Base-by-base conservation (phyloP, 1,140 invertebrate genomes). In the Agraylea sexmaculata region DNA sequence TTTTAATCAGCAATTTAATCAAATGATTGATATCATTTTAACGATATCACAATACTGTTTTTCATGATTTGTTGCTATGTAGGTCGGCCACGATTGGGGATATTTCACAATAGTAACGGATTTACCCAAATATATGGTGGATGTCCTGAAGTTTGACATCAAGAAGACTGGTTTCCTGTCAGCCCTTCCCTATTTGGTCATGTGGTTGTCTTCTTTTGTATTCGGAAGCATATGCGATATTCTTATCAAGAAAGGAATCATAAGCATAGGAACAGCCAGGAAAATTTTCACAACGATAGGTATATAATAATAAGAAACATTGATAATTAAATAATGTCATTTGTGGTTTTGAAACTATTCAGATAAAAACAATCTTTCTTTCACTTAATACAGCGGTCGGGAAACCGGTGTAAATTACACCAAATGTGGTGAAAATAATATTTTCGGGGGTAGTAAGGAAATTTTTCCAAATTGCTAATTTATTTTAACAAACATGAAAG, bases 41-140 rank as follows among this genome's bases (percentile, higher is more conserved):
- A 25, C 7, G 23, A 6, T 25, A 25, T 25, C 7, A 7, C 23
- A n/a, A n/a, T n/a, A n/a, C n/a, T n/a, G n/a, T n/a, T n/a, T n/a
- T n/a, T n/a, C n/a, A n/a, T n/a, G 23, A 25, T 32, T 32, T 32
- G 23, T 7, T 25, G 7, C 7, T 25, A 7, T 25, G 7, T 25
- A 64, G 62, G 55, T 64, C 75, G 85, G 86, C 13, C 86, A 92
- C 62, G 88, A 93, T 61, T 95, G 89, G 88, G 87, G 86, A 20
- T 88, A 91, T 59, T 94, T 93, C 55, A 93, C 87, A 2, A 83
- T 93, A 73, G 76, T 94, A 0, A 91, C 87, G 4, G 84, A 90
- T 58, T 63, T 96, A 12, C 91, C 91, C 2, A 87, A 86, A 71
- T 96, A 91, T 62, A 86, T 96, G 78, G 79, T 79, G 44, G 78